Conservation (phyloP, 2,888 invertebrate genomes). For the Plemyria rubiginata region DNA sequence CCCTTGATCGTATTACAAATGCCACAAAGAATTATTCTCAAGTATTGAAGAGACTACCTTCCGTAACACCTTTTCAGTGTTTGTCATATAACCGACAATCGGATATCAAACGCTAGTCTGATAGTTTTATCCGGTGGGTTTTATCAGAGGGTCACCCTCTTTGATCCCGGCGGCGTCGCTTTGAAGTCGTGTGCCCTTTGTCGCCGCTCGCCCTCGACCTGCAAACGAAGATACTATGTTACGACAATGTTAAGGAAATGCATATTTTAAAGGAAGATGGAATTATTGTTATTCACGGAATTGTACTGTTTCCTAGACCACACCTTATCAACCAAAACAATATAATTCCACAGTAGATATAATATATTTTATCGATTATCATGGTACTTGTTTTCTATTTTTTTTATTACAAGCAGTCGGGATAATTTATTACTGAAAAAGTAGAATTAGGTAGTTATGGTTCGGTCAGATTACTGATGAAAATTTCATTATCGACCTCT, state of each 20-base stretch:
- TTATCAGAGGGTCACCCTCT: slow-evolving; percentile 65
- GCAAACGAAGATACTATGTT: slow-evolving; percentile 65
- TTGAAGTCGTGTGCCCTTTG: slow-evolving; percentile 73
- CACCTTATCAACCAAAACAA: no score
- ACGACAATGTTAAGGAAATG: slow-evolving; percentile 53
- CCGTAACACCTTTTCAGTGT: slow-evolving; percentile 61
- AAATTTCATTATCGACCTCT: no score
- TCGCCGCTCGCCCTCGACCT: slow-evolving; percentile 58
- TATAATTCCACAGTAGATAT: no score
- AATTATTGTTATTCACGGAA: background rate
- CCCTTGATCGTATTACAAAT: slow-evolving; percentile 44
- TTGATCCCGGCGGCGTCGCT: slow-evolving; percentile 66
- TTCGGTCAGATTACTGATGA: no score
- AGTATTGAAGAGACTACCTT: slow-evolving; percentile 45
- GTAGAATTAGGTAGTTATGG: no score
- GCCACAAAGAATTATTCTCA: slow-evolving; percentile 42
- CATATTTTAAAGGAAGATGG: slow-evolving; percentile 27
- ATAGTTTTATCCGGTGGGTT: slow-evolving; percentile 67
- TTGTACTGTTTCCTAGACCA: background rate
- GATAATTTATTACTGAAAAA: no score
- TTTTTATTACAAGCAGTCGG: background rate
- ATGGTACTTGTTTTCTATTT: no score
- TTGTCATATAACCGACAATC: slow-evolving; percentile 73
- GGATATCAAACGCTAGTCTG: slow-evolving; percentile 69
- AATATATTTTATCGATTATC: no score